Evolutionary conservation across 64 coral and sea anemone genomes (phyloP), one percentile per base, ranked within the genome.

Genomic region (Stichodactyla mertensii): DNA sequence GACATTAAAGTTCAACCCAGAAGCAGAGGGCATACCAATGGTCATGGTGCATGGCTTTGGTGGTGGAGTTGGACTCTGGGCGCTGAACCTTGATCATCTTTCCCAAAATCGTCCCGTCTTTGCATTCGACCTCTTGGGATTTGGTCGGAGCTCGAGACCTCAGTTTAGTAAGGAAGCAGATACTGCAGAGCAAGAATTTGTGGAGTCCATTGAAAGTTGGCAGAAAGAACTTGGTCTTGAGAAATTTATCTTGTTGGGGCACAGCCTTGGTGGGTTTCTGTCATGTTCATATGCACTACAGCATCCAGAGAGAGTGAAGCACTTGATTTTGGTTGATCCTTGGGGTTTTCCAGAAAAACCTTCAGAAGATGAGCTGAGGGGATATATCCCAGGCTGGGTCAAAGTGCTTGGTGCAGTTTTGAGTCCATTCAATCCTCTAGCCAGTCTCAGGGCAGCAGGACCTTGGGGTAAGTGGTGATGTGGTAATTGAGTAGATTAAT

Each of bases 21-120:
- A 66, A 57, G 86, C 90, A 9, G 61, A 59, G 10, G 88, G 80
- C 18, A 85, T 69, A 6, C 97, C 97, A 0, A 55, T 99, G 45
- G 93, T 99, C 15, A 88, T 99, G 93, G 78, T 99, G 64, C 97
- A 99, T 84, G 97, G 97, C 16, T 99, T 99, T 86, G 97, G 97
- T 56, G 97, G 90, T 52, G 97, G 97, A 71, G 56, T 93, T 6
- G 97, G 90, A 20, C 82, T 99, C 19, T 99, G 97, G 97, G 88
- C 88, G 10, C 45, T 99, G 58, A 99, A 92, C 28, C 86, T 95
- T 77, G 93, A 99, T 85, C 77, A 87, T 16, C 86, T 99, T 15
- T 88, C 97, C 31, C 92, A 95, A 64, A 78, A 86, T 14, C 87
- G 97, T 54, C 77, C 97, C 45, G 86, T 99, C 4, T 92, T 95